Evolutionary conservation across 2,113 vertebrate genomes (phyloP).

Genomic region (Alces alces): DNA sequence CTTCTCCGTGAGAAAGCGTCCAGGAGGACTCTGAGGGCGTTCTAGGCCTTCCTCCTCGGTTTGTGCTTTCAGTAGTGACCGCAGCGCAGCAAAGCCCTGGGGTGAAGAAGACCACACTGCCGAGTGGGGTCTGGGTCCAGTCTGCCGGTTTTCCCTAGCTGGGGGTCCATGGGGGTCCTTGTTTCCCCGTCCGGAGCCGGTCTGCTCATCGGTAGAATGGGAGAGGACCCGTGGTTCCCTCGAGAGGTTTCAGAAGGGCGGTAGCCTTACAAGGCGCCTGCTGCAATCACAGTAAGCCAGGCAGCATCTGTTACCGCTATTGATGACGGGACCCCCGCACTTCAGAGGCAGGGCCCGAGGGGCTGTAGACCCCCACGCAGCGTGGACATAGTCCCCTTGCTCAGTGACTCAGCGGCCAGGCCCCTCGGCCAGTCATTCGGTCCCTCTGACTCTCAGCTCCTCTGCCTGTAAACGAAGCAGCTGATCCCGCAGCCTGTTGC

Average conservation of each 20-base stretch:
- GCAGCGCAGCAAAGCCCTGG: accelerated
- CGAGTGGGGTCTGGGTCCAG: not conserved
- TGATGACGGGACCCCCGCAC: accelerated
- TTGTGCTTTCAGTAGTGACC: not conserved
- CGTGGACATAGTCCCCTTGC: accelerated
- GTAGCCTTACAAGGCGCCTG: accelerated
- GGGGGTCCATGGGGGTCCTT: not conserved
- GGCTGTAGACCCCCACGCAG: accelerated
- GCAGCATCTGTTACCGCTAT: accelerated
- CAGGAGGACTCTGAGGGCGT: accelerated
- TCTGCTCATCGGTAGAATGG: accelerated
- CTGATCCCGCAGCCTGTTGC: accelerated
- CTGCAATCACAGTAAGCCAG: accelerated
- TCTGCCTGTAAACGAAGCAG: not conserved
- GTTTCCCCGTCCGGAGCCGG: accelerated
- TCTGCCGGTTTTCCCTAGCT: not conserved
- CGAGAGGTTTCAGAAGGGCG: accelerated
- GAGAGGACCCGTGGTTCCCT: accelerated
- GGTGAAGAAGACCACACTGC: accelerated
- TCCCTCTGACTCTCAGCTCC: too few species aligned
- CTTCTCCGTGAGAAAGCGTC: not conserved
- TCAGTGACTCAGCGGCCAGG: accelerated
- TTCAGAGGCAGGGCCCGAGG: not conserved
- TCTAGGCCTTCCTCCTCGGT: not conserved
- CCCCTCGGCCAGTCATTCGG: accelerated